These are phyloP conservation scores for Aphelinus atriplicis DNA, from an alignment of 1,140 invertebrate species.

Conservation along the genomic window DNA sequence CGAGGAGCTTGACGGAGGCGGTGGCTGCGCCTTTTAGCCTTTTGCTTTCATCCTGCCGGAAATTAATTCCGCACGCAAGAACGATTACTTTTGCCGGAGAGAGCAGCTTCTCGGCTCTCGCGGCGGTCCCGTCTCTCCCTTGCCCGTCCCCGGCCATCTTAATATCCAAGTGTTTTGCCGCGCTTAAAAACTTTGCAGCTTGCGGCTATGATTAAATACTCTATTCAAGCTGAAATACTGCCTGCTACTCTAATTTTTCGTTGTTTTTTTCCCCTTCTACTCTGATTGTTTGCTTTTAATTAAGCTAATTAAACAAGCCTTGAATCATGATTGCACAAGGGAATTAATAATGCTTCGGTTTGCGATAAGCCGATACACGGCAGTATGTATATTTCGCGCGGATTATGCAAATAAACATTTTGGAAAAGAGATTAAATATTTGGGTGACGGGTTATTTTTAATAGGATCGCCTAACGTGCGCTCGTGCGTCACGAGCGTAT, in stretches of 20 bases:
- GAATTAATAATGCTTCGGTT: background rate
- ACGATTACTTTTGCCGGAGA: background rate
- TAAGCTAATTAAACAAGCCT: background rate
- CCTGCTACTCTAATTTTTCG: background rate
- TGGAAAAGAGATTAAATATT: no score
- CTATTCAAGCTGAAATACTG: background rate
- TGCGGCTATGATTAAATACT: conserved; percentile 1
- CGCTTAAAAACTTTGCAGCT: background rate
- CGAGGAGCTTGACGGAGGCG: no score
- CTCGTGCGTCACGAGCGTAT: no score
- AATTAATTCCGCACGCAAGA: conserved; percentile 18
- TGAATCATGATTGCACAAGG: background rate
- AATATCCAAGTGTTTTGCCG: conserved; percentile 21
- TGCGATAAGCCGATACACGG: no score
- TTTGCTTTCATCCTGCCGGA: conserved; percentile 10
- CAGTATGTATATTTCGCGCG: no score
- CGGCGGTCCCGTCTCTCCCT: background rate
- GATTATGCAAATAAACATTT: no score
- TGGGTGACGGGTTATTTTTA: no score
- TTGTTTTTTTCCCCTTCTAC: background rate
- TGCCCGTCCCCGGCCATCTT: background rate
- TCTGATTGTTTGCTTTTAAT: background rate
- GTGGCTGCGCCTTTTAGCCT: no score
- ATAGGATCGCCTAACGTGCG: no score
- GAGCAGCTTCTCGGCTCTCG: background rate